Conservation (phyloP, 2,113 vertebrate genomes). For the Uria lomvia region DNA sequence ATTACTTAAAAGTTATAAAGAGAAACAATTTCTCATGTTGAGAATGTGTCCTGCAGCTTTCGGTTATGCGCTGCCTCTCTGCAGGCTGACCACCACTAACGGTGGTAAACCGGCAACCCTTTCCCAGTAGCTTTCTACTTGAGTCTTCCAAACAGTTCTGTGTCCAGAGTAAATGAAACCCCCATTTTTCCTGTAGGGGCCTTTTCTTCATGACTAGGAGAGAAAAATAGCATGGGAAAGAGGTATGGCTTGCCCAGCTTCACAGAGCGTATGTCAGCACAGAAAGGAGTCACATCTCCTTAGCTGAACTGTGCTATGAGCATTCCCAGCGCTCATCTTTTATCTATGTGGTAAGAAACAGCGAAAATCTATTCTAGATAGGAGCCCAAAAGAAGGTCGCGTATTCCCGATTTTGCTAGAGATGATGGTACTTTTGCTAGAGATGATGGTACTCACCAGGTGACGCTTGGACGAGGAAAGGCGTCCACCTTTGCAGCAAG, state of each 20-base stretch:
- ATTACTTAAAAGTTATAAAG: neutral
- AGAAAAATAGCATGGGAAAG: neutral
- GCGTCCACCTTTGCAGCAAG: constrained; percentile 79
- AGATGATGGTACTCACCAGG: constrained; percentile 74
- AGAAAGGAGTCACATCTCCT: neutral
- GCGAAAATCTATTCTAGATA: neutral
- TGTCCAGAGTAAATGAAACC: neutral
- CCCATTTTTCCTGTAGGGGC: neutral
- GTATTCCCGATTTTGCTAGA: neutral
- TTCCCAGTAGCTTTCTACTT: neutral
- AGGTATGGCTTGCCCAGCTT: neutral
- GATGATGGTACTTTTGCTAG: neutral
- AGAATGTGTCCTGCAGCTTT: neutral
- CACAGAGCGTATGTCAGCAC: neutral
- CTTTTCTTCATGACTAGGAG: neutral
- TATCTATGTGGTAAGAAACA: neutral
- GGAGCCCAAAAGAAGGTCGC: neutral
- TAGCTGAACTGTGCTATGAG: neutral
- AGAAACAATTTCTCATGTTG: neutral
- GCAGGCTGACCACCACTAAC: neutral
- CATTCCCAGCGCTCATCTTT: neutral
- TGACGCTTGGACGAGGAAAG: constrained; percentile 72
- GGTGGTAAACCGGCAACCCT: neutral
- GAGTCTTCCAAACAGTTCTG: neutral
- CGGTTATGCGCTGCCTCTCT: neutral